Conservation (phyloP, 2,113 vertebrate species). For the Genyomyrus donnyi region DNA sequence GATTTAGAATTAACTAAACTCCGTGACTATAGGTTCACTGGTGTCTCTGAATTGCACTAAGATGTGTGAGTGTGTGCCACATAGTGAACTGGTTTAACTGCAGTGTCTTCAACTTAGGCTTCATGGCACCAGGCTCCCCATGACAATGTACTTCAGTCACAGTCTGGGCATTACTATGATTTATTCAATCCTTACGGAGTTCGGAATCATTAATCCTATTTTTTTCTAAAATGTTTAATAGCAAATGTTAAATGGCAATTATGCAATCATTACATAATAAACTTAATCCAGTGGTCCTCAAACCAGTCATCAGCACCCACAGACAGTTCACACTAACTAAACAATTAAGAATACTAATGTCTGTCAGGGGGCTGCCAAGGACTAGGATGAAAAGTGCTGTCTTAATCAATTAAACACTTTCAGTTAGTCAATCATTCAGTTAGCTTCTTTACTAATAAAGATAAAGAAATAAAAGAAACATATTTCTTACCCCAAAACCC, state of each 20-base stretch:
- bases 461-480: not conserved
- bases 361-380: not conserved
- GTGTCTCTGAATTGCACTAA: not conserved
- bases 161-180: not conserved
- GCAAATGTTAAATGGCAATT: not conserved
- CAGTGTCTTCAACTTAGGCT: not conserved
- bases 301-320: not conserved
- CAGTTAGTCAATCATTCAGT: not conserved
- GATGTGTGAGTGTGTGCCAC: not conserved
- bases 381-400: not conserved
- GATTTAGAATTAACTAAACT: not conserved
- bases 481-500: not conserved
- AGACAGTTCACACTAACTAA: not conserved
- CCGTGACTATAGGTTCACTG: not conserved
- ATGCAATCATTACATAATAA: not conserved
- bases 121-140: not conserved
- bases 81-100: not conserved
- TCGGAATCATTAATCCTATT: not conserved
- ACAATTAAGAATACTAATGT: too few species aligned
- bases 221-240: not conserved
- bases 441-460: not conserved
- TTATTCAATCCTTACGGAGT: not conserved
- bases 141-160: not conserved
- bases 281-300: not conserved
- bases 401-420: not conserved